Base-by-base conservation (phyloP, 2,888 invertebrate genomes). In the Physocephala rufipes region DNA sequence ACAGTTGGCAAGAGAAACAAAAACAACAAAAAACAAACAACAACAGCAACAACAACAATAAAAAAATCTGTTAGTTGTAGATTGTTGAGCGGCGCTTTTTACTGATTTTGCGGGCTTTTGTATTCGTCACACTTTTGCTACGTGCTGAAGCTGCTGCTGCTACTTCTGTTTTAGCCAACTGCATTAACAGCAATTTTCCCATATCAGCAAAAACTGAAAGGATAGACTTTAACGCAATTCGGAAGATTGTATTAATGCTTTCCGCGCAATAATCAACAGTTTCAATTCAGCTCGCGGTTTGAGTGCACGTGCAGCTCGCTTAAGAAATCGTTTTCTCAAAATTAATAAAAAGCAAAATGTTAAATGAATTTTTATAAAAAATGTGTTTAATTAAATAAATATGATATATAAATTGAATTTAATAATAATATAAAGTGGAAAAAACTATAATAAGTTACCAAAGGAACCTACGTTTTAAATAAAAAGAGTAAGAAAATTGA, bases 241-340 rank as follows among this genome's bases (percentile, higher is more conserved):
- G 13, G 36, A 65, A 15, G 36, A 28, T 24, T 55, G 28, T 43
- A 47, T 30, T 24, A 67, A 53, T n/a, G n/a, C 7, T 19, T 30
- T 15, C 36, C 61, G 21, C 26, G 30, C 61, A n/a, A n/a, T n/a
- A n/a, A n/a, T n/a, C n/a, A n/a, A n/a, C n/a, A 69, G 68, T 69
- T 69, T 15, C 19, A 62, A 51, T 49, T 26, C n/a, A 62, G 53
- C 68, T 62, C 43, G 62, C 62, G 24, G 51, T 51, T 51, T n/a
- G 12, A 21, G 12, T 21, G 61, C 68, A 62, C 68, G 62, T 49
- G 15, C 16, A 7, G 30, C 9, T 62, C n/a, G 51, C 24, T 19
- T n/a, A 36, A 36, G 9, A 36, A 36, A 36, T 36, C 36, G 5
- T 36, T 61, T n/a, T n/a, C n/a, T 36, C 36, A n/a, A n/a, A 62